phyloP scores from a whole-genome alignment of 2,888 invertebrate genomes.

The Eutolmus rufibarbis region DNA sequence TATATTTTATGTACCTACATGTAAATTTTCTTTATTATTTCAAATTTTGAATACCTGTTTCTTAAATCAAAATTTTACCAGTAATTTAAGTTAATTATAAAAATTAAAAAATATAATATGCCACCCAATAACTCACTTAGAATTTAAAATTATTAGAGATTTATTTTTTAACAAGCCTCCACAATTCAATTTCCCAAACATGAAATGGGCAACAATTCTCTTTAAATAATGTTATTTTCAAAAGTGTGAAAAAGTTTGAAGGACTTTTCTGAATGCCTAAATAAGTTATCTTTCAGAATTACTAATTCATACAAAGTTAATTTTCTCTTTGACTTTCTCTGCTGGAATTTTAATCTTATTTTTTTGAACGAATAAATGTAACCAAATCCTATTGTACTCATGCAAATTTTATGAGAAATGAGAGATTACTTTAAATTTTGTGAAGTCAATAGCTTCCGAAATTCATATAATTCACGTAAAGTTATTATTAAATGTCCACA shows the following conservation, averaged over 20 bases:
- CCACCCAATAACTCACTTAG: too few species aligned
- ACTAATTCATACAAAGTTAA: not conserved
- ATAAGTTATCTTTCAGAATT: not conserved
- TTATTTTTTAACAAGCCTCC: not conserved
- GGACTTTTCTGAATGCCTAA: not conserved
- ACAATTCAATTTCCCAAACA: not conserved
- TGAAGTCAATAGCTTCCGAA: too few species aligned
- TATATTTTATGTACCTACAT: too few species aligned
- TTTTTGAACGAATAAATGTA: not conserved
- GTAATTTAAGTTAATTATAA: too few species aligned
- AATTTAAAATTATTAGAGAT: too few species aligned
- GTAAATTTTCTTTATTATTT: too few species aligned
- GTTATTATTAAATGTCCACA: too few species aligned
- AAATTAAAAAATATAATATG: too few species aligned
- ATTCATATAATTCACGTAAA: too few species aligned
- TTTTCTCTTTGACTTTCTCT: not conserved
- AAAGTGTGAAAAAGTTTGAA: not conserved
- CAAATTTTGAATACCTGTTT: too few species aligned
- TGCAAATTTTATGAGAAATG: not conserved
- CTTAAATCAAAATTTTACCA: too few species aligned
- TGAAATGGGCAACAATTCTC: not conserved
- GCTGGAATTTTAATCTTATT: not conserved
- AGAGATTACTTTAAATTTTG: too few species aligned
- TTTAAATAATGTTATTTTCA: not conserved
- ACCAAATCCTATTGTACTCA: not conserved